Conservation (phyloP, 2,888 invertebrate genomes). For the Helicoverpa assulta region DNA sequence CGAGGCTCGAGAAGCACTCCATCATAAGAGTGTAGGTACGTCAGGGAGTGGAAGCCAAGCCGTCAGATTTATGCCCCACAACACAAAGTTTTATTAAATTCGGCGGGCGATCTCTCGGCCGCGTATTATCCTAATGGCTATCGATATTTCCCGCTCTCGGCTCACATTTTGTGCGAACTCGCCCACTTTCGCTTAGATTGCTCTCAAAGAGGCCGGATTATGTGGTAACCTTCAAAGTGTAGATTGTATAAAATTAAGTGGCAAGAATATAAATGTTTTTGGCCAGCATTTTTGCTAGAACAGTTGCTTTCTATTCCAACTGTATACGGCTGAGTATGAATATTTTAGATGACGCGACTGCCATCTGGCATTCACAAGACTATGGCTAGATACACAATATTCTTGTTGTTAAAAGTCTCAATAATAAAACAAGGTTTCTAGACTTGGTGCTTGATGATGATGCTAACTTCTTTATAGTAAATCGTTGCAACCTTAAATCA, state of each 20-base stretch:
- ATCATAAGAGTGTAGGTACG: constrained; percentile 35
- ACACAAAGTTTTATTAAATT: constrained; percentile 65
- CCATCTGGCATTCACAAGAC: neutral
- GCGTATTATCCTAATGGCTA: constrained; percentile 60
- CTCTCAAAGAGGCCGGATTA: constrained; percentile 19
- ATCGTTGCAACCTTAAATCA: neutral
- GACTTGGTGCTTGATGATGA: too few species aligned
- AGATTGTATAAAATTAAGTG: constrained; percentile 14
- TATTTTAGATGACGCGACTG: neutral
- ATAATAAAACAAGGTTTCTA: neutral
- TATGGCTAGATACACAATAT: neutral
- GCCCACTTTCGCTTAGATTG: constrained; percentile 18
- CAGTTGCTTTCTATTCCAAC: neutral
- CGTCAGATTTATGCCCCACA: constrained; percentile 54
- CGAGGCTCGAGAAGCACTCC: constrained; percentile 20
- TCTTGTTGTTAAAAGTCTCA: neutral
- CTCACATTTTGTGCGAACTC: constrained; percentile 38
- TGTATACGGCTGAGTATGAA: neutral
- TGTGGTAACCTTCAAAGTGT: constrained; percentile 4
- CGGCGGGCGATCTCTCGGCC: constrained; percentile 51
- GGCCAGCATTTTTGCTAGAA: neutral
- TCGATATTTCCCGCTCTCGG: constrained; percentile 51
- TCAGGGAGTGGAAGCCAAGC: constrained; percentile 55
- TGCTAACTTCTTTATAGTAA: neutral
- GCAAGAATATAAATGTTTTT: neutral